Conservation (phyloP, 2,113 vertebrate genomes). For the Thryonomys swinderianus region DNA sequence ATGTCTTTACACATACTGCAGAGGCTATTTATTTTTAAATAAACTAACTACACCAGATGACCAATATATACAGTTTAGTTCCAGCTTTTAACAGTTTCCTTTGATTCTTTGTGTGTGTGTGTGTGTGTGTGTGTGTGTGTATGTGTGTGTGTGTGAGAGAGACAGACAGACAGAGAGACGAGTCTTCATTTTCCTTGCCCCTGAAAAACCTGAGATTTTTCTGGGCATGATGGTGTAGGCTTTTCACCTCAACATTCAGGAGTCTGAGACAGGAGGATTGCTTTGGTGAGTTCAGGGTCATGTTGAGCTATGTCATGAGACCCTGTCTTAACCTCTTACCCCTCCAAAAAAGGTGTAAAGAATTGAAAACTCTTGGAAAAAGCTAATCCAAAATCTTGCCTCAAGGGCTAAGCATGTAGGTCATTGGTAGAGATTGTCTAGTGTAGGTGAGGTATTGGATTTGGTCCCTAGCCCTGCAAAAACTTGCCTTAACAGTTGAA, state of each 20-base stretch:
- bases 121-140: no score
- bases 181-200: conserved; percentile 7
- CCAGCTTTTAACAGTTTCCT: conserved; percentile 20
- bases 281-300: background rate
- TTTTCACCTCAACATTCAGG: background rate
- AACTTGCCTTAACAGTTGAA: conserved; percentile 19
- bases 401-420: background rate
- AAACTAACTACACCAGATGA: background rate
- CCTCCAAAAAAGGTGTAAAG: background rate
- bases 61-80: background rate
- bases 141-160: background rate
- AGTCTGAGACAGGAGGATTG: background rate
- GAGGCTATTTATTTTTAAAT: background rate
- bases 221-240: background rate
- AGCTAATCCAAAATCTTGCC: background rate
- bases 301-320: background rate
- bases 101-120: background rate
- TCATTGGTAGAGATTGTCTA: background rate
- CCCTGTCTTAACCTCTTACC: background rate
- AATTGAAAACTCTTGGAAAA: conserved; percentile 52
- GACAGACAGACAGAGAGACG: no score
- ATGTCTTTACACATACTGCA: background rate
- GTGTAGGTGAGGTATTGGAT: background rate
- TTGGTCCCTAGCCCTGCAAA: background rate
- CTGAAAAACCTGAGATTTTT: conserved; percentile 6